Evolutionary conservation across 1,140 invertebrate species (phyloP), one percentile per base, ranked within the genome.

Genomic region (Diorhabda carinulata): DNA sequence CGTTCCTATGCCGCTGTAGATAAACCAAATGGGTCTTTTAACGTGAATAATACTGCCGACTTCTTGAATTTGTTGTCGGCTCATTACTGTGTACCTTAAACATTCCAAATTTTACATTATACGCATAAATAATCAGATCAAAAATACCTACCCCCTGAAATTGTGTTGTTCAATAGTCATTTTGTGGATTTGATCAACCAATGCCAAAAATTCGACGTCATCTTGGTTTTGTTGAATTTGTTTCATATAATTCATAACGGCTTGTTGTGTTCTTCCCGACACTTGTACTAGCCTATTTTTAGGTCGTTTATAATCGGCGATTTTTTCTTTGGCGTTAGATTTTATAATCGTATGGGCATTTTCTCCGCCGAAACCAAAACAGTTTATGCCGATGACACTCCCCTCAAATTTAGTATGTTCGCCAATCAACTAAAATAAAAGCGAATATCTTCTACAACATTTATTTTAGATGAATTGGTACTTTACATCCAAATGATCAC

Each of bases 1-100:
- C 57, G 90, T 89, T 3, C 96, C 97, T 94, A 98, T 97, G 43
- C 96, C 96, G 60, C 95, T 92, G 82, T 96, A 98, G 45, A 98
- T 85, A 80, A 89, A 97, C 93, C 95, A 98, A n/a, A 98, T 82
- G 3, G 94, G 94, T 44, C 92, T 86, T 71, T 86, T 87, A 57
- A 88, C 86, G 47, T 78, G 80, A 8, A 78, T 70, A 43, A 63
- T 70, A 5, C 81, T 64, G 6, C 8, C 4, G 3, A 71, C 47
- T 70, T 74, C 70, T 60, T 4, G 68, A 25, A 44, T 59, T 7
- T 45, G 64, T 61, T 68, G 40, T 57, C 66, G 61, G 4, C 71
- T 65, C 41, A 72, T 42, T 8, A 70, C 44, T 3, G 63, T 43
- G 43, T 71, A 71, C n/a, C 69, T 70, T 57, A 43, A 69, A 69